A percentile compares a stretch with the other conserved stretches of the same genome.
Evolutionary conservation across 2,888 invertebrate species (phyloP).

Genomic region (Acleris emargana): DNA sequence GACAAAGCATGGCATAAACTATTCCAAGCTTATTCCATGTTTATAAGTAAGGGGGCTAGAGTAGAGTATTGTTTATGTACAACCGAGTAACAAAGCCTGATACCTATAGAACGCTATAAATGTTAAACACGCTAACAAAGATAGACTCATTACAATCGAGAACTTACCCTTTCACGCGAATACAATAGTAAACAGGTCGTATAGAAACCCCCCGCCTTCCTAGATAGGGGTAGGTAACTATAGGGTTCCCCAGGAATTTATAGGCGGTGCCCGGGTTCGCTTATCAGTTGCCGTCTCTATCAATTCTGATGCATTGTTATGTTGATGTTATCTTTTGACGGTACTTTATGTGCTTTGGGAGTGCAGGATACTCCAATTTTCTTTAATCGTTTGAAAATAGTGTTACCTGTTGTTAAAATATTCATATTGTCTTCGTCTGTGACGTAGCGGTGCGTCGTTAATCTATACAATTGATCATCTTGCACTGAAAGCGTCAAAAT

Average conservation of each 20-base stretch:
- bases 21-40: too few relatives aligned
- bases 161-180: constrained; percentile 2
- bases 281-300: constrained; percentile 27
- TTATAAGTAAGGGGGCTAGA: too few relatives aligned
- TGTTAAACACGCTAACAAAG: not conserved
- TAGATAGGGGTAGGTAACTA: constrained; percentile 33
- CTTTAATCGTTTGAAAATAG: not conserved
- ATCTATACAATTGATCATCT: too few relatives aligned
- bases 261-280: constrained; percentile 25
- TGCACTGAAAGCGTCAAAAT: too few relatives aligned
- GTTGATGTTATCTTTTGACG: constrained; percentile 26
- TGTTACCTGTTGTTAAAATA: too few relatives aligned
- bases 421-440: too few relatives aligned
- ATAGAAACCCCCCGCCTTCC: constrained; percentile 23
- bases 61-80: too few relatives aligned
- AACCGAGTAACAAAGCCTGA: too few relatives aligned
- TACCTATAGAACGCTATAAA: too few relatives aligned
- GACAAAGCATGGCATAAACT: too few relatives aligned
- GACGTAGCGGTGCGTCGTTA: too few relatives aligned
- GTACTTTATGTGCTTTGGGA: constrained; percentile 4
- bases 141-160: constrained; percentile 7
- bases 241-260: constrained; percentile 34
- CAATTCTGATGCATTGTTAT: constrained; percentile 34
- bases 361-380: not conserved
- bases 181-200: constrained; percentile 10